Percentiles rank a stretch among this genome's conserved stretches.
These are phyloP conservation scores for Choreutis nemorana DNA, from an alignment of 2,888 invertebrate genomes.

Conservation along the genomic window DNA sequence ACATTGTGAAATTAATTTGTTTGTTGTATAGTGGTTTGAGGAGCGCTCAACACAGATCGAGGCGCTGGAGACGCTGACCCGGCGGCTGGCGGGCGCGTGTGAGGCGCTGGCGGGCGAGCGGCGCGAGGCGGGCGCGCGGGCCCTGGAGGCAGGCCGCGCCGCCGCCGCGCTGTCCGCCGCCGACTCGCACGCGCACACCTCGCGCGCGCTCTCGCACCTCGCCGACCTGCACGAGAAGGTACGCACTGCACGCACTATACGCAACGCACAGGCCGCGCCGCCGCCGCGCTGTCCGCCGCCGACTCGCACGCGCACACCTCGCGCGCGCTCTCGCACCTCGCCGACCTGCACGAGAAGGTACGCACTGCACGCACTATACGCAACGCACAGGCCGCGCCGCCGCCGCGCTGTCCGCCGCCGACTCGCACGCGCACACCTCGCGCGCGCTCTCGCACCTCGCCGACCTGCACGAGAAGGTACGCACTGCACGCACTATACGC, in stretches of 20 bases:
- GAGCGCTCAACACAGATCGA: conserved; percentile 94
- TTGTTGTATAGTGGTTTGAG: conserved; percentile 88
- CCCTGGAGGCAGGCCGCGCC: conserved; percentile 87
- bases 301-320: conserved; percentile 94
- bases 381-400: conserved; percentile 89
- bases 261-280: conserved; percentile 86
- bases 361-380: too few species aligned
- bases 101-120: conserved; percentile 88
- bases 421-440: conserved; percentile 91
- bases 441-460: conserved; percentile 89
- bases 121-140: conserved; percentile 80
- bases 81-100: conserved; percentile 85
- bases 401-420: conserved; percentile 85
- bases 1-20: background rate
- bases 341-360: conserved; percentile 71
- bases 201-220: conserved; percentile 87
- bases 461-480: conserved; percentile 68
- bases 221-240: conserved; percentile 74
- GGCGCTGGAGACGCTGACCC: conserved; percentile 85
- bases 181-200: conserved; percentile 92
- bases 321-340: conserved; percentile 86
- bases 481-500: too few species aligned
- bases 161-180: conserved; percentile 86
- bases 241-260: too few species aligned
- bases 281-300: conserved; percentile 84